Conservation (phyloP, 2,113 vertebrate genomes). For the Lipophrys pholis region DNA sequence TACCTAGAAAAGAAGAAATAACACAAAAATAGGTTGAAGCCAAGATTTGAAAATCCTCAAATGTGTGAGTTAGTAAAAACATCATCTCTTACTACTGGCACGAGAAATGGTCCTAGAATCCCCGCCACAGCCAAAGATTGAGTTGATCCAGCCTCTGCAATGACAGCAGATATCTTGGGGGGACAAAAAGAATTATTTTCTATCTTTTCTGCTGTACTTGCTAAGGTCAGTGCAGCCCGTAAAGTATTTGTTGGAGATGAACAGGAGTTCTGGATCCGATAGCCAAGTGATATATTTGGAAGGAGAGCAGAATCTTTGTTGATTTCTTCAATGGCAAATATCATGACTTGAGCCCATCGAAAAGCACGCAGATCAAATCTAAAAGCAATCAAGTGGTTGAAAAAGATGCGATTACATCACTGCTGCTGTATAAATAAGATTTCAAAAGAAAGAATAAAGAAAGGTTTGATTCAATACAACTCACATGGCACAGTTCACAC, state of each 20-base stretch:
- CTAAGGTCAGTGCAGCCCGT: slow-evolving; percentile 75
- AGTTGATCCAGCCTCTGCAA: slow-evolving; percentile 83
- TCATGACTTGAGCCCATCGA: slow-evolving; percentile 83
- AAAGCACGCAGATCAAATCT: slow-evolving; percentile 84
- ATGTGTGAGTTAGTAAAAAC: too few species aligned
- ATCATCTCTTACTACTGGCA: slow-evolving; percentile 76
- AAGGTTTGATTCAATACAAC: slow-evolving; percentile 21
- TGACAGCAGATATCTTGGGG: slow-evolving; percentile 75
- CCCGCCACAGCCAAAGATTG: slow-evolving; percentile 81
- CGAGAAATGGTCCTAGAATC: slow-evolving; percentile 78
- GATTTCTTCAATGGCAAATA: slow-evolving; percentile 84
- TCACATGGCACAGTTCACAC: slow-evolving; percentile 74
- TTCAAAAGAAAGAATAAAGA: neutral
- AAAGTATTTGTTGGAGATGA: slow-evolving; percentile 80
- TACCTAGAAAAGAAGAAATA: slow-evolving; percentile 67
- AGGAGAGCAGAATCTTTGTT: slow-evolving; percentile 76
- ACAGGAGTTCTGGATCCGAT: slow-evolving; percentile 82
- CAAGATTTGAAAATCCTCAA: fast-evolving
- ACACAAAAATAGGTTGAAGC: neutral
- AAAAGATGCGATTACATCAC: neutral
- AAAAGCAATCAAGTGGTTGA: neutral
- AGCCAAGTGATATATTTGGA: slow-evolving; percentile 82
- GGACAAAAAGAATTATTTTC: slow-evolving; percentile 49
- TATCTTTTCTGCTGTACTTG: slow-evolving; percentile 49
- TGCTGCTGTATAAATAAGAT: neutral